These are phyloP conservation scores for Drosophila parabipectinata DNA, from an alignment of 1,140 invertebrate species.

Conservation along the genomic window DNA sequence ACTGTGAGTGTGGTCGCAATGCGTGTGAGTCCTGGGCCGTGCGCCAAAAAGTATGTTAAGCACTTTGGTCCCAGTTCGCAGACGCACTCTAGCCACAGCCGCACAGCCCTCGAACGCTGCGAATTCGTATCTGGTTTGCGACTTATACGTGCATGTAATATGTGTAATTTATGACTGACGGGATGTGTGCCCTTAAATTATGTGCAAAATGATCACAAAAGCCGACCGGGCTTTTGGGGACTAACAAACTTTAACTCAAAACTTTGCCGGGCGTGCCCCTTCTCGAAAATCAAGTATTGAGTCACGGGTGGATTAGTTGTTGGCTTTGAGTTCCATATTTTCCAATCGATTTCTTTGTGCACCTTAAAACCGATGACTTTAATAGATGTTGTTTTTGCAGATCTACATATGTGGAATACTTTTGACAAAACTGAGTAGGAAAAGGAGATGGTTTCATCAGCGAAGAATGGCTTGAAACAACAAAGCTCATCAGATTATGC, in stretches of 20 bases:
- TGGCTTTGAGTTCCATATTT: constrained; percentile 5
- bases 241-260: constrained; percentile 54
- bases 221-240: constrained; percentile 33
- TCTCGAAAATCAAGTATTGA: constrained; percentile 37
- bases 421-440: neutral
- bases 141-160: constrained; percentile 81
- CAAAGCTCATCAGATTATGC: constrained; percentile 33
- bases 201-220: constrained; percentile 73
- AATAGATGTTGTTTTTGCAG: no score
- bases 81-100: constrained; percentile 52
- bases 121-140: constrained; percentile 63
- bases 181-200: constrained; percentile 78
- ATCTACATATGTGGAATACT: no score
- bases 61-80: constrained; percentile 67
- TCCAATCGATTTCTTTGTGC: neutral
- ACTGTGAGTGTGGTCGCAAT: constrained; percentile 1
- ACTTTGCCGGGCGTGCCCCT: constrained; percentile 19
- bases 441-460: no score
- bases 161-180: constrained; percentile 79
- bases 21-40: constrained; percentile 28
- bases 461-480: neutral
- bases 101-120: constrained; percentile 14
- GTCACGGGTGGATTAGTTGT: constrained; percentile 52
- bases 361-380: no score
- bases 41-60: constrained; percentile 78